Conservation (phyloP, 1,140 invertebrate species). For the Drosophila mauritiana region DNA sequence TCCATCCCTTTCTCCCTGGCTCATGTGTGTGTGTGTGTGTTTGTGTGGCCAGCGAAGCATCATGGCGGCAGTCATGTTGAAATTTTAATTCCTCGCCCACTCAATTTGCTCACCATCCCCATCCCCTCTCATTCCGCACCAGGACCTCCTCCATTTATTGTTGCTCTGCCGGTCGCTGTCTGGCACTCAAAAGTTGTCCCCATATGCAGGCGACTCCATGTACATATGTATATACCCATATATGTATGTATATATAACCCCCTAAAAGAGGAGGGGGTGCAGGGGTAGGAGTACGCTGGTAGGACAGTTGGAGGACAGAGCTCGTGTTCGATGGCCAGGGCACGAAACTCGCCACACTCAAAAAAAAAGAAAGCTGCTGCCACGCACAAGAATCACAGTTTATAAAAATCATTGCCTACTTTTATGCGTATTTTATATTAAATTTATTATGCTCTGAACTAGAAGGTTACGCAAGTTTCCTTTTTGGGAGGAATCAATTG, state of each 20-base stretch:
- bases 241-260: slow-evolving; percentile 4
- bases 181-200: slow-evolving; percentile 74
- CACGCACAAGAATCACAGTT: too few relatives aligned
- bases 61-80: slow-evolving; percentile 80
- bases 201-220: slow-evolving; percentile 27
- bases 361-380: not conserved
- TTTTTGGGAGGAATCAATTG: too few relatives aligned
- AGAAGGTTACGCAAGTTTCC: too few relatives aligned
- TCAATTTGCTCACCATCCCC: slow-evolving; percentile 61
- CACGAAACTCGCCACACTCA: slow-evolving; percentile 24
- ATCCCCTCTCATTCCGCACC: not conserved
- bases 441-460: too few relatives aligned
- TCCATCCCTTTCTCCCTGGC: not conserved
- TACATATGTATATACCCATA: not conserved
- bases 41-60: slow-evolving; percentile 73
- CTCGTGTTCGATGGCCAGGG: slow-evolving; percentile 45
- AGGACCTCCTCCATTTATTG: slow-evolving; percentile 39
- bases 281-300: slow-evolving; percentile 1
- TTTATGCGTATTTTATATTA: not conserved
- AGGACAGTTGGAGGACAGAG: slow-evolving; percentile 53
- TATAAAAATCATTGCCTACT: not conserved
- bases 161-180: slow-evolving; percentile 62
- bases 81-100: slow-evolving; percentile 81
- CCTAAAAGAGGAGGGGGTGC: not conserved
- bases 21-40: slow-evolving; percentile 5